Percentiles rank a stretch among this genome's conserved stretches.
Conservation (phyloP, 2,113 vertebrate species). For the Pangasianodon hypophthalmus region DNA sequence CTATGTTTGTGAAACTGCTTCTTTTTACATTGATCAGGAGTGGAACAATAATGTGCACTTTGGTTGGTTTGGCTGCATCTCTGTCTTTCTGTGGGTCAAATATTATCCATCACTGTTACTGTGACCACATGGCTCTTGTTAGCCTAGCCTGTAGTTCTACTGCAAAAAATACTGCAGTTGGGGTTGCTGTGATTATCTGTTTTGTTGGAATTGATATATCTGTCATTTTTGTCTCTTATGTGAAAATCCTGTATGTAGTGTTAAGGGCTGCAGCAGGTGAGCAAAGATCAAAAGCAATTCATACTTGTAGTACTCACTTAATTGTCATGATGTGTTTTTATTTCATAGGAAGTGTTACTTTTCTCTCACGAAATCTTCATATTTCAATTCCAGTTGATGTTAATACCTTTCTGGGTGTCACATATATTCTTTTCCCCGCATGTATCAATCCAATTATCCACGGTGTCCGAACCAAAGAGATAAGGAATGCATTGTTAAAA, state of each 20-base stretch:
- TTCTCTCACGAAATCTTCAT: conserved; percentile 70
- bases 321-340: conserved; percentile 77
- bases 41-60: conserved; percentile 63
- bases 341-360: conserved; percentile 75
- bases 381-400: conserved; percentile 64
- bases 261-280: conserved; percentile 58
- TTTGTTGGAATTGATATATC: conserved; percentile 75
- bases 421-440: conserved; percentile 76
- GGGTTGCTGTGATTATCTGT: conserved; percentile 71
- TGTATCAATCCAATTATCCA: conserved; percentile 77
- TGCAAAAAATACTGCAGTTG: conserved; percentile 48
- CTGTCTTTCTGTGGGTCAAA: conserved; percentile 69
- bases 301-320: conserved; percentile 78
- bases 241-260: conserved; percentile 66
- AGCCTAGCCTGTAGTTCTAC: conserved; percentile 70
- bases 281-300: conserved; percentile 73
- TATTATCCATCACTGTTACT: conserved; percentile 72
- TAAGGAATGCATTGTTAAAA: conserved; percentile 62
- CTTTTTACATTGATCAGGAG: conserved; percentile 70
- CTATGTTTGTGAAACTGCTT: conserved; percentile 57
- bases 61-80: conserved; percentile 69
- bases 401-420: conserved; percentile 74
- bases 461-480: conserved; percentile 76
- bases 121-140: conserved; percentile 80
- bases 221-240: conserved; percentile 72